Evolutionary conservation across 2,113 vertebrate species (phyloP).

Genomic region (Melanerpes aurifrons): DNA sequence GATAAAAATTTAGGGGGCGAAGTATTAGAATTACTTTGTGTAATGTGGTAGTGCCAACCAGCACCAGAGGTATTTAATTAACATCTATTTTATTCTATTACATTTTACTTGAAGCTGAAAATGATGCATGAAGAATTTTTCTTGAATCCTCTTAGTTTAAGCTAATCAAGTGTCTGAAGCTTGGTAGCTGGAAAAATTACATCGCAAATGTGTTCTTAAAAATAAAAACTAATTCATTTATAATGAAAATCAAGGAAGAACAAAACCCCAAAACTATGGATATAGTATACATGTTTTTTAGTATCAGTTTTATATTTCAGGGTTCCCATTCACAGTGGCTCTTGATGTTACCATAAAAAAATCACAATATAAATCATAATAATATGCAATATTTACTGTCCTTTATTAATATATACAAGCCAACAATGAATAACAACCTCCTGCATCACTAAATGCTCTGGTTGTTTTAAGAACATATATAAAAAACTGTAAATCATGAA

Average conservation of each 20-base stretch:
- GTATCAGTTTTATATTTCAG: not conserved
- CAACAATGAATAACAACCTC: not conserved
- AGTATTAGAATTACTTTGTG: not conserved
- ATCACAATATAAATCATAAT: not conserved
- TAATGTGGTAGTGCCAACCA: not conserved
- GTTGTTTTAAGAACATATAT: not conserved
- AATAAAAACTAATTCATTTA: constrained; percentile 39
- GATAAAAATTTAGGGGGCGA: not conserved
- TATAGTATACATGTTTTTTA: not conserved
- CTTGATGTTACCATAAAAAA: not conserved
- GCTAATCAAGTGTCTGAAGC: constrained; percentile 42
- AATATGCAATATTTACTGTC: not conserved
- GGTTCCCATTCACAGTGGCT: not conserved
- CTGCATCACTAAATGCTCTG: not conserved
- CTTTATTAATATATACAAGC: not conserved
- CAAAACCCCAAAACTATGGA: not conserved
- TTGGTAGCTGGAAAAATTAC: constrained; percentile 50
- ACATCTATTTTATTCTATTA: constrained; percentile 39
- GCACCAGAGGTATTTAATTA: constrained; percentile 51
- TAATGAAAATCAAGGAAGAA: constrained; percentile 24
- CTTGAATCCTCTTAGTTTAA: constrained; percentile 42
- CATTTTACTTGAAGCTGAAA: constrained; percentile 51
- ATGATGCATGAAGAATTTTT: constrained; percentile 24
- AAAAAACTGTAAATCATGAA: not conserved
- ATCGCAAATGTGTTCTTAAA: constrained; percentile 36